A percentile compares a stretch with the other conserved stretches of the same genome.
phyloP scores from a whole-genome alignment of 2,113 vertebrate species.

The Bungarus multicinctus region DNA sequence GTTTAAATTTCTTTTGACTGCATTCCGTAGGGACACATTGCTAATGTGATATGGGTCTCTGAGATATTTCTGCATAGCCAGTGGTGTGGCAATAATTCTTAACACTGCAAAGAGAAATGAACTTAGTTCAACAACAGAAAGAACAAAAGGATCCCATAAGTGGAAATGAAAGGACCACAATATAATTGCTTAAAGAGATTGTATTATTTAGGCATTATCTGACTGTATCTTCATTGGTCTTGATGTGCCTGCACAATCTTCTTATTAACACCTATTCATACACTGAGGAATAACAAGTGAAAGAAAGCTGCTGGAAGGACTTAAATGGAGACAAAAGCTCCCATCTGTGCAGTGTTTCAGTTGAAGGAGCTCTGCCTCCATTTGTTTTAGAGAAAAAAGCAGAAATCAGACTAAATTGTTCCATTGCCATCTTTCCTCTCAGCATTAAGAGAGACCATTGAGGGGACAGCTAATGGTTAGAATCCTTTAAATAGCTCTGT shows the following conservation, averaged over 20 bases:
- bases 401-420: conserved; percentile 47
- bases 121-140: not conserved
- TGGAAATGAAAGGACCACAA: not conserved
- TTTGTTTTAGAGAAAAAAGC: conserved; percentile 37
- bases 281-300: not conserved
- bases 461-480: conserved; percentile 52
- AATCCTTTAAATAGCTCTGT: conserved; percentile 55
- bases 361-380: conserved; percentile 31
- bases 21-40: not conserved
- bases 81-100: not conserved
- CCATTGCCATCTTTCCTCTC: conserved; percentile 45
- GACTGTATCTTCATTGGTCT: not conserved
- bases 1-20: not conserved
- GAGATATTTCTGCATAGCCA: not conserved
- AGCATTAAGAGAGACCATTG: conserved; percentile 32
- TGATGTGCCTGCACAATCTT: not conserved
- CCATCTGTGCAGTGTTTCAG: not conserved
- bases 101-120: not conserved
- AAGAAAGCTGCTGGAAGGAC: conserved; percentile 13
- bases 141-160: not conserved
- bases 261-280: not conserved
- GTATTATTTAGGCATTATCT: not conserved
- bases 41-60: not conserved
- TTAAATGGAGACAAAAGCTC: conserved; percentile 21
- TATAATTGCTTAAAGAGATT: not conserved